Evolutionary conservation across 2,888 invertebrate genomes (phyloP), one percentile per base, ranked within the genome.

Genomic region (Oasisia sp.): DNA sequence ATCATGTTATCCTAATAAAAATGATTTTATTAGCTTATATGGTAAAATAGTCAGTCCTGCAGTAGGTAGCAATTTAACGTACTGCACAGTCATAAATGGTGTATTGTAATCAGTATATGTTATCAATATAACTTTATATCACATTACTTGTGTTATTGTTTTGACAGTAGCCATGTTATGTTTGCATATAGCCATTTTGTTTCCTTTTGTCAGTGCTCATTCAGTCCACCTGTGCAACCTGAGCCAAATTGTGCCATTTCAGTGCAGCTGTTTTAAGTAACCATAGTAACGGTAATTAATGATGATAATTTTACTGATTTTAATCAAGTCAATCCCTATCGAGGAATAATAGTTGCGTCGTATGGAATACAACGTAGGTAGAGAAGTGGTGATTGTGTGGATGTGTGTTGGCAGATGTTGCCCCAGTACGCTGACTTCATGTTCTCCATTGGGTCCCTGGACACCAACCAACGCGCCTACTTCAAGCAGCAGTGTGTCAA

Each of bases 341-440:
- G n/a, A n/a, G n/a, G n/a, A n/a, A 38, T 38, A 38, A 38, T 19
- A 56, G 56, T 56, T 56, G 9, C 19, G 4, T 56, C 9, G 56
- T 2, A 56, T 56, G 56, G 56, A 19, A 56, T 0, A 56, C 56
- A 90, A 27, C 4, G 32, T 14, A n/a, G 90, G 4, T 19, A 27
- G 90, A 90, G 27, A 32, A 27, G 32, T 91, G 14, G 91, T 38
- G 27, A 92, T 12, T n/a, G 32, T 90, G 90, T 32, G 32, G 32
- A 7, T 27, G n/a, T 90, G 5, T 27, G 90, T 44, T 93, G 92
- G 3, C 94, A 95, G 95, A 95, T 95, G 95, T 95, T 95, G 94
- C 93, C 95, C 2, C 95, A 96, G 92, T 97, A 96, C 94, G 96
- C 96, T 5, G 95, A 96, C 91, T 96, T 96, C 93, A 95, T 97